Percentiles rank a stretch among this genome's conserved stretches.
phyloP scores from a whole-genome alignment of 2,888 invertebrate genomes.

The Falcaria lacertinaria region DNA sequence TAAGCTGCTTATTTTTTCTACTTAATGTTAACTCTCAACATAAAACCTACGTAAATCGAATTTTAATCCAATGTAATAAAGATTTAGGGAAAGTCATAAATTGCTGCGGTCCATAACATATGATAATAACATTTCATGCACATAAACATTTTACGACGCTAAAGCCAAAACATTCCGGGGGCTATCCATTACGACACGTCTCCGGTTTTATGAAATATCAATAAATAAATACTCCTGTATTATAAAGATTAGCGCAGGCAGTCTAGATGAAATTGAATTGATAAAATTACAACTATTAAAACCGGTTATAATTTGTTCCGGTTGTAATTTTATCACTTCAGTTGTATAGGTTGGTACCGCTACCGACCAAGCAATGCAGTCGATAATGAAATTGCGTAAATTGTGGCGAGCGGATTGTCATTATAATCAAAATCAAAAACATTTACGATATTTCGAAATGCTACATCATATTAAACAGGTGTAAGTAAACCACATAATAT shows the following conservation, averaged over 20 bases:
- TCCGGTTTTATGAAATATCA: constrained; percentile 38
- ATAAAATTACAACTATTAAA: too few species aligned
- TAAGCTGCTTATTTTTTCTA: not conserved
- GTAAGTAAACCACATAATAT: not conserved
- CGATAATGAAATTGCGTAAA: too few species aligned
- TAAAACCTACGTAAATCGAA: constrained; percentile 21
- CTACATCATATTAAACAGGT: too few species aligned
- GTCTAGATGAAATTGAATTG: too few species aligned
- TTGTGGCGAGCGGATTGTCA: too few species aligned
- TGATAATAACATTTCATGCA: constrained; percentile 53
- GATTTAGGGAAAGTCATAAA: constrained; percentile 61
- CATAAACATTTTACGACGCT: constrained; percentile 61
- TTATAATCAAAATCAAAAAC: too few species aligned
- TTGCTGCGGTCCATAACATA: constrained; percentile 44
- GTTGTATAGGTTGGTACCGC: too few species aligned
- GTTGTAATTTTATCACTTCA: too few species aligned
- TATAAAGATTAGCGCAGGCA: too few species aligned
- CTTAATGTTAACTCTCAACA: not conserved
- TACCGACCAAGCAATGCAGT: too few species aligned
- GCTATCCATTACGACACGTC: constrained; percentile 41
- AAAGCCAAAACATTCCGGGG: constrained; percentile 44
- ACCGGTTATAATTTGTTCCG: too few species aligned
- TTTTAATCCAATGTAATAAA: constrained; percentile 34
- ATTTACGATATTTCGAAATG: too few species aligned
- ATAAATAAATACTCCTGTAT: constrained; percentile 20